Base-by-base conservation (phyloP, 2,888 invertebrate species). In the Drosophila fulvimacula region DNA sequence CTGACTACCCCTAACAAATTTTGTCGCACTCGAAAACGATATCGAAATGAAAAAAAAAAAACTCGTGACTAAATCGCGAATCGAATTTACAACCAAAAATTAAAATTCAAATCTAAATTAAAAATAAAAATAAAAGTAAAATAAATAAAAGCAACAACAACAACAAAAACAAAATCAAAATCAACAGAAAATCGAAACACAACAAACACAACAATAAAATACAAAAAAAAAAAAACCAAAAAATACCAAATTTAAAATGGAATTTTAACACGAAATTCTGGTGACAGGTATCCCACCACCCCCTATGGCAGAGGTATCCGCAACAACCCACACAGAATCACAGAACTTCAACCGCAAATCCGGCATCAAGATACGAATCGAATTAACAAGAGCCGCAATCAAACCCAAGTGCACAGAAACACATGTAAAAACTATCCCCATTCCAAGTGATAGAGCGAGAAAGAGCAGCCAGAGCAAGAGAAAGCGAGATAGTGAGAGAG, bases 1-100 rank as follows among this genome's bases (percentile, higher is more conserved):
- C 82, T 83, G 83, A 81, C 87, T 77, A 81, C 84, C 81, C 77
- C 75, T 69, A 74, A 79, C 72, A 44, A 59, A 62, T 65, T 58
- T 58, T 69, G 64, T 61, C 52, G 56, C 69, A 65, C 39, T 61
- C 56, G 63, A 64, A 69, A 73, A 55, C 44, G 48, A 58, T 58
- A 39, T 49, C 49, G 24, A 49, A 61, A 46, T 24, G 34, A 44
- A 60, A n/a, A 46, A 61, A 32, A 59, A 36, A 46, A 61, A 32
- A 59, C 30, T 58, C 39, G 59, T 42, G 56, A 68, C 67, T 51
- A 11, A 32, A 56, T 24, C 49, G 49, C 21, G 57, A 69, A 65
- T 62, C 46, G 13, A 51, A 64, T 41, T 32, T 32, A 30, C 11
- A 30, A 46, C 11, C 5, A 64, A 64, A 59, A 52, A 36, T 17